phyloP scores from a whole-genome alignment of 2,113 vertebrate genomes.

The Pachyramphus minor region DNA sequence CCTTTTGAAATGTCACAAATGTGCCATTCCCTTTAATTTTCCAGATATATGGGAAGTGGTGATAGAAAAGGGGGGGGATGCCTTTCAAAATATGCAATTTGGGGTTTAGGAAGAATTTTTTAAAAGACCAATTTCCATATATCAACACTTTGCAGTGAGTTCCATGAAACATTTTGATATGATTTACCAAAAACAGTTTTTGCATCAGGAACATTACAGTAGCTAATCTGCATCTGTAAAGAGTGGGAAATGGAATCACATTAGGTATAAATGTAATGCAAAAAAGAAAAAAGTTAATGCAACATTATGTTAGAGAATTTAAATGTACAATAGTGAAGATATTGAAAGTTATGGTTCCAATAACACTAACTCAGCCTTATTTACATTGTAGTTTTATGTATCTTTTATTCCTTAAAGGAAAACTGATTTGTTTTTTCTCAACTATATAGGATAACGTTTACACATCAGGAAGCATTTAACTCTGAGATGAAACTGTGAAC shows the following conservation, averaged over 20 bases:
- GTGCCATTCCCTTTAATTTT: constrained; percentile 54
- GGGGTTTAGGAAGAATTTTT: constrained; percentile 69
- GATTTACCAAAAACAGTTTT: constrained; percentile 80
- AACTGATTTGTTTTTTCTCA: background rate
- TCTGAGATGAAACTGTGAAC: background rate
- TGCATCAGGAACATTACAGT: constrained; percentile 65
- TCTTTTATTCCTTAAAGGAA: constrained; percentile 47
- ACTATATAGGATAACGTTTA: background rate
- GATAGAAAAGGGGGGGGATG: constrained; percentile 11
- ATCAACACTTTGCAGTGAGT: constrained; percentile 72
- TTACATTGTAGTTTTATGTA: background rate
- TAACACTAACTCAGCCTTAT: constrained; percentile 34
- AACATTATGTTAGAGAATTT: constrained; percentile 58
- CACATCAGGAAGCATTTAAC: background rate
- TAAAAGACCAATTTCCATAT: constrained; percentile 76
- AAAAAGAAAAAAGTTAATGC: constrained; percentile 60
- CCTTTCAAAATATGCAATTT: constrained; percentile 65
- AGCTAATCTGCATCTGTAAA: constrained; percentile 77
- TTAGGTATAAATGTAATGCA: constrained; percentile 74
- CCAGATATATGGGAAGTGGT: constrained; percentile 58
- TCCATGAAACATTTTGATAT: constrained; percentile 78
- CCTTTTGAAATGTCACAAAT: constrained; percentile 16
- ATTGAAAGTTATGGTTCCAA: constrained; percentile 64
- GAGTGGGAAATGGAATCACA: constrained; percentile 72
- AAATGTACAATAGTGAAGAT: constrained; percentile 55